These are phyloP conservation scores for Callaeas wilsoni DNA, from an alignment of 2,113 vertebrate genomes.

Conservation along the genomic window DNA sequence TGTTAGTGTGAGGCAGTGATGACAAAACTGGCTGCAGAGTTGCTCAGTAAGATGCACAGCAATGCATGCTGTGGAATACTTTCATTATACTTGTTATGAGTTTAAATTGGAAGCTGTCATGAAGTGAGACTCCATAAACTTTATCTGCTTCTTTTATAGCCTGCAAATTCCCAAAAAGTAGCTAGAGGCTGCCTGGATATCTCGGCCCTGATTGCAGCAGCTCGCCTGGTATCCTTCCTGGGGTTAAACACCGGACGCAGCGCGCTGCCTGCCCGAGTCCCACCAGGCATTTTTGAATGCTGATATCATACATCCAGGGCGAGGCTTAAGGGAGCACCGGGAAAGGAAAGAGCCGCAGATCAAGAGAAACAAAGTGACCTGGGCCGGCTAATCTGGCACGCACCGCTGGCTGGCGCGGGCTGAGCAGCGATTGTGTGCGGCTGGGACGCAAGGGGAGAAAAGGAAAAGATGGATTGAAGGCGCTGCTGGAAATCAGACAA, in stretches of 20 bases:
- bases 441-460: background rate
- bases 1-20: background rate
- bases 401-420: background rate
- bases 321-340: conserved; percentile 24
- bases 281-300: conserved; percentile 48
- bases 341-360: conserved; percentile 3
- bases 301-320: conserved; percentile 48
- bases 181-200: background rate
- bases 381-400: background rate
- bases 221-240: background rate
- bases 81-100: background rate
- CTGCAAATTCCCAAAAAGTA: background rate
- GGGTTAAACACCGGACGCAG: background rate
- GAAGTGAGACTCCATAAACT: background rate
- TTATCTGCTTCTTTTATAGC: background rate
- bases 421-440: background rate
- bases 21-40: background rate
- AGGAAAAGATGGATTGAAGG: background rate
- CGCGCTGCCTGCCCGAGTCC: background rate
- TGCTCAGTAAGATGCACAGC: conserved; percentile 13
- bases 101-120: conserved; percentile 6
- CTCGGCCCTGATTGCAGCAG: background rate
- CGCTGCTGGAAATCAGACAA: background rate
- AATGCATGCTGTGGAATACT: background rate
- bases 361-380: conserved; percentile 35